phyloP scores from a whole-genome alignment of 2,113 vertebrate genomes.

The Pithys albifrons region DNA sequence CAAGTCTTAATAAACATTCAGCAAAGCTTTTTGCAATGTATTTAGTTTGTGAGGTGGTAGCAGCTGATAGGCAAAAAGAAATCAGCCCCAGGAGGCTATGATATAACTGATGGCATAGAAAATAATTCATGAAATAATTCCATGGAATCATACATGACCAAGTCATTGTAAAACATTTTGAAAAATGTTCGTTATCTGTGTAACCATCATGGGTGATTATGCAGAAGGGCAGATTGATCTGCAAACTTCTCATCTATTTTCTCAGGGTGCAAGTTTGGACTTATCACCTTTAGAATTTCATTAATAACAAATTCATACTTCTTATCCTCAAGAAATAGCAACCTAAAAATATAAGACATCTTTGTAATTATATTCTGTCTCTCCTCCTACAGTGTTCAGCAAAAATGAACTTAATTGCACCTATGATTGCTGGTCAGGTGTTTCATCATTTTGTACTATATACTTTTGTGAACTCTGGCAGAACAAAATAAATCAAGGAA shows the following conservation, averaged over 20 bases:
- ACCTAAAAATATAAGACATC: neutral
- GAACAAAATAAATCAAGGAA: neutral
- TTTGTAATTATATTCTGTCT: neutral
- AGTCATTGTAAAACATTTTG: neutral
- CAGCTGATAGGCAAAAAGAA: neutral
- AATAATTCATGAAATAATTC: neutral
- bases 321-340: neutral
- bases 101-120: neutral
- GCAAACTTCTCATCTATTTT: neutral
- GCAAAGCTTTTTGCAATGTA: neutral
- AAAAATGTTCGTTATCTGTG: neutral
- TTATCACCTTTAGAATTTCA: neutral
- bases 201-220: neutral
- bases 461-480: neutral
- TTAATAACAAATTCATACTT: neutral
- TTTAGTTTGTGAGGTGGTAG: neutral
- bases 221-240: neutral
- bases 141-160: neutral
- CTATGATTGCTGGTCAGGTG: neutral
- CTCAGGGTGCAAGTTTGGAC: neutral
- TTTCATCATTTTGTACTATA: neutral
- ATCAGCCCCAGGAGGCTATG: neutral
- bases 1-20: neutral
- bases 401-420: neutral
- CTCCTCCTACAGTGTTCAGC: neutral